phyloP scores from a whole-genome alignment of 2,888 invertebrate genomes.

The Ryuthela nishihirai region DNA sequence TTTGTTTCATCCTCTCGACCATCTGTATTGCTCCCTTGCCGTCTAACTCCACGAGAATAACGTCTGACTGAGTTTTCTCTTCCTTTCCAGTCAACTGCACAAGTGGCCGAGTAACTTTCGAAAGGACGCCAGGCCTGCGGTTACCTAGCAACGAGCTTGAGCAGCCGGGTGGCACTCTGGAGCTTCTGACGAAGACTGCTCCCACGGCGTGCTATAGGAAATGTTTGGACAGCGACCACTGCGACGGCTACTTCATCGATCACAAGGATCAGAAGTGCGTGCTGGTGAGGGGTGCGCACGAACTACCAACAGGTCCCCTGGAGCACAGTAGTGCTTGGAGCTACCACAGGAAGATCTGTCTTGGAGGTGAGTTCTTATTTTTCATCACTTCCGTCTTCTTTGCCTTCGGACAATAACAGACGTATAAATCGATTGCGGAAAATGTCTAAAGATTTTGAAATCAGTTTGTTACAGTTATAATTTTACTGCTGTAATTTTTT shows the following conservation, averaged over 20 bases:
- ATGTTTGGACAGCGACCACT: conserved; percentile 17
- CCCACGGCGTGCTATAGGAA: conserved; percentile 26
- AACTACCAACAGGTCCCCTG: conserved; percentile 4
- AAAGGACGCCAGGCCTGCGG: conserved; percentile 22
- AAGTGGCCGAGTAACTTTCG: conserved; percentile 23
- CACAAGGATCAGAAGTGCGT: conserved; percentile 30
- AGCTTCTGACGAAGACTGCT: conserved; percentile 22
- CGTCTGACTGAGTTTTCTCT: too few relatives aligned
- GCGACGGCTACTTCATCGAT: conserved; percentile 31
- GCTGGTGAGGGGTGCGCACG: conserved; percentile 4
- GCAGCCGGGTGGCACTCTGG: conserved; percentile 11
- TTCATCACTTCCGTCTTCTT: too few relatives aligned
- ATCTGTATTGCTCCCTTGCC: too few relatives aligned
- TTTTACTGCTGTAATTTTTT: too few relatives aligned
- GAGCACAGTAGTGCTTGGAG: conserved; percentile 25
- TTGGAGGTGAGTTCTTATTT: conserved; percentile 26
- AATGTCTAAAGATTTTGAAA: too few relatives aligned
- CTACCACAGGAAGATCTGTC: conserved; percentile 33
- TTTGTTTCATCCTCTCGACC: too few relatives aligned
- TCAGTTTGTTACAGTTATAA: too few relatives aligned
- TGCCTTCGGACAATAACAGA: too few relatives aligned
- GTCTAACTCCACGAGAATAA: too few relatives aligned
- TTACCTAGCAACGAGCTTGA: conserved; percentile 16
- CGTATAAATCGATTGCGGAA: too few relatives aligned
- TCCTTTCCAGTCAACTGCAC: conserved; percentile 24